Percentiles rank a stretch among this genome's conserved stretches.
phyloP scores from a whole-genome alignment of 2,113 vertebrate species.

The Hyperoodon ampullatus region DNA sequence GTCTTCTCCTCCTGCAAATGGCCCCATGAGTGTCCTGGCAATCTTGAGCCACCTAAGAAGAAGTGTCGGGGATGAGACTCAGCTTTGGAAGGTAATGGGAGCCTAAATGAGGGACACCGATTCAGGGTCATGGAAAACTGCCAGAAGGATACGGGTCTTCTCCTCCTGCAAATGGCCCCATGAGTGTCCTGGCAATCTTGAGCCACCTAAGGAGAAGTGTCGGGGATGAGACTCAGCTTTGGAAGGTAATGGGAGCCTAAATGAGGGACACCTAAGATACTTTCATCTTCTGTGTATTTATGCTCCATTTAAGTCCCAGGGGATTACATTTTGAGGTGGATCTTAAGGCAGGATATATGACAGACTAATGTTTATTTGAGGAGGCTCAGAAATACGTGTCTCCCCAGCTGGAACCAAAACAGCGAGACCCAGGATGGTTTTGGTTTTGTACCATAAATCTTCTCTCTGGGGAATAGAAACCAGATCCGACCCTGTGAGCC shows the following conservation, averaged over 20 bases:
- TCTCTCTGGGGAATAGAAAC: not conserved
- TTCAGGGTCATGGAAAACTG: not conserved
- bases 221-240: not conserved
- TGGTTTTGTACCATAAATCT: not conserved
- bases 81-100: not conserved
- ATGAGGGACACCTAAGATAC: not conserved
- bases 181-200: not conserved
- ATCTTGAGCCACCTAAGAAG: not conserved
- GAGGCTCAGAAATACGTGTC: not conserved
- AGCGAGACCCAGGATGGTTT: not conserved
- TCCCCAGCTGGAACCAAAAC: not conserved
- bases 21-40: not conserved
- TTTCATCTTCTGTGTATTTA: not conserved
- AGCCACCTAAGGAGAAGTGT: not conserved
- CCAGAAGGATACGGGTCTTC: not conserved
- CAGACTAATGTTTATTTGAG: slow-evolving; percentile 27
- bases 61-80: not conserved
- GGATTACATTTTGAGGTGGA: not conserved
- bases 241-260: not conserved
- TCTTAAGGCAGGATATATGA: slow-evolving; percentile 7
- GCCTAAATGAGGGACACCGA: not conserved
- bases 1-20: not conserved
- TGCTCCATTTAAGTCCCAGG: not conserved
- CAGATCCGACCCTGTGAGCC: not conserved
- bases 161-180: not conserved